Base-by-base conservation (phyloP, 2,113 vertebrate genomes). In the Eubucco bourcierii region DNA sequence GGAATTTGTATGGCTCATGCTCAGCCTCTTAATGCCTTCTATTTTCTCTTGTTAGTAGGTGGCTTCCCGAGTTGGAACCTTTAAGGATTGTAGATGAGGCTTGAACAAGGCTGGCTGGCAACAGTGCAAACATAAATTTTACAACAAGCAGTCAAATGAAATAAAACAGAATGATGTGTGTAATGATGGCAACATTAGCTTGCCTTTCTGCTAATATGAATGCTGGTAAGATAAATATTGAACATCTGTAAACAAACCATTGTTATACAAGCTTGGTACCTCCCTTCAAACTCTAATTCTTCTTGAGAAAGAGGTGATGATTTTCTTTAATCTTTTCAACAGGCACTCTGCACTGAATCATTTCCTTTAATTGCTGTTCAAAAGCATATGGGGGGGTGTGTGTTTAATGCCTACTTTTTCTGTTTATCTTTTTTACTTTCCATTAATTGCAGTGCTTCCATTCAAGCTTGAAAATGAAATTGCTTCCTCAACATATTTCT, bases 381-480 rank as follows among this genome's bases (percentile, higher is more conserved):
- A 86, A 94, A 95, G 91, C 44, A 91, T 25, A 58, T 39, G 88
- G 87, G 90, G 64, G 79, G 79, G 28, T 73, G 79, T 70, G 92
- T 90, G 94, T 93, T 94, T 94, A 85, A 94, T 93, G 93, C 72
- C 75, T 92, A 37, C 60, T 85, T 96, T 87, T 93, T 93, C 80
- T 94, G 95, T 95, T 91, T 94, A 80, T 85, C 81, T 90, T 94
- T 52, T 94, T 90, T 95, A 61, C 79, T 93, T 85, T 56, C 84
- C 10, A n/a, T 91, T 96, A 93, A 92, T 96, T 96, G 96, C 81
- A 60, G 53, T 77, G 31, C 53, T 93, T 94, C 75, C 76, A 91
- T 91, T 90, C 78, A 90, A 75, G 94, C 94, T 92, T 93, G 87
- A 87, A 96, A 94, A 92, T 56, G 53, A 75, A 94, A 94, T 88